A percentile compares a stretch with the other conserved stretches of the same genome.
phyloP scores from a whole-genome alignment of 2,113 vertebrate species.

The Galbula dea region DNA sequence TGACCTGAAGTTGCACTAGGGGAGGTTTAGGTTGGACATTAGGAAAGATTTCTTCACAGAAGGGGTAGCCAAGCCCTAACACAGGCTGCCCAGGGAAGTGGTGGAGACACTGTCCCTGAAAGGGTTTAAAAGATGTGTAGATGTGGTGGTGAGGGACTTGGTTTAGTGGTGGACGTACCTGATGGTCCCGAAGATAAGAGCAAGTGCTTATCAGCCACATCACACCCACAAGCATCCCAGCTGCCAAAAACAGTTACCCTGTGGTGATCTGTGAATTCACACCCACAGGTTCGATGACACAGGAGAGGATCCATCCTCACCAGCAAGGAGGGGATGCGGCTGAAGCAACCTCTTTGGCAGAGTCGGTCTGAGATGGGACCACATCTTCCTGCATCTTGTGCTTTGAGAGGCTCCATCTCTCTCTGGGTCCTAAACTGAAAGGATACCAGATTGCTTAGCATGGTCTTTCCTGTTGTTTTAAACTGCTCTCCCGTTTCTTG shows the following conservation, averaged over 20 bases:
- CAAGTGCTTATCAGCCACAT: background rate
- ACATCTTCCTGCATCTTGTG: fast-evolving
- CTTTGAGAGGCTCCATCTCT: background rate
- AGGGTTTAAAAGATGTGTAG: no score
- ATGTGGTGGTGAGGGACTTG: background rate
- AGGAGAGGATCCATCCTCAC: background rate
- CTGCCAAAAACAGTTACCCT: background rate
- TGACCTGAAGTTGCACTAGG: background rate
- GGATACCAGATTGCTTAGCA: background rate
- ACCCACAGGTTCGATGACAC: background rate
- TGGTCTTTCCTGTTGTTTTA: background rate
- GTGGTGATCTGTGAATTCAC: background rate
- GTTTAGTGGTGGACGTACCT: background rate
- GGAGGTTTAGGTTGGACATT: no score
- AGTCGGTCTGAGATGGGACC: background rate
- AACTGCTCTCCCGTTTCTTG: background rate
- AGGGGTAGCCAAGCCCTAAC: no score
- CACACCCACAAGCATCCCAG: background rate
- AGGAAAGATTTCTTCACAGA: no score
- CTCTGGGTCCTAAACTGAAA: background rate
- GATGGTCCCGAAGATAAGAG: background rate
- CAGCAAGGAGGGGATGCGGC: background rate
- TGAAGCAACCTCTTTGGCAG: background rate
- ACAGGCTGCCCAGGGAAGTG: no score
- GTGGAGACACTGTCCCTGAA: no score